Evolutionary conservation across 2,888 invertebrate genomes (phyloP), one percentile per base, ranked within the genome.

Genomic region (Himalopsyche tibetana): DNA sequence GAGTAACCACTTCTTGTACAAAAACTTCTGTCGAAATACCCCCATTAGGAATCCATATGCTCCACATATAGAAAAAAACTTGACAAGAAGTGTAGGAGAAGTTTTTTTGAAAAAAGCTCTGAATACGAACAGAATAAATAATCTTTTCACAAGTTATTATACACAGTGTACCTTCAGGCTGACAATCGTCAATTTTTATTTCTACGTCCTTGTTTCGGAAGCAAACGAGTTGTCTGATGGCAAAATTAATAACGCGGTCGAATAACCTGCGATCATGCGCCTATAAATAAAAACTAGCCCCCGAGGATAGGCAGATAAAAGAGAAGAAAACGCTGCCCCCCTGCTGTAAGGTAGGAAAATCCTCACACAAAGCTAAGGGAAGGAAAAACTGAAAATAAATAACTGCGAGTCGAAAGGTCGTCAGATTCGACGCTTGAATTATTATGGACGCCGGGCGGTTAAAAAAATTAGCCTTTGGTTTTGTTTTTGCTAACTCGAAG

Each of bases 251-350:
- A 88, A 87, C 84, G 84, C 86, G 87, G 87, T 88, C 88, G 86
- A 87, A 82, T 88, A 88, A 88, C 88, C 88, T 88, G 88, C 87
- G 88, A 88, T 88, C 88, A 87, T 82, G 74, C 56, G 87, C 87
- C 88, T 87, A 88, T 88, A 88, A 88, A 88, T 88, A 88, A 88
- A 87, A 88, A 88, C 88, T 88, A 85, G 84, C 85, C 88, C 85
- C 85, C 56, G 74, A 82, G 88, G 80, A 82, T 84, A 42, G 45
- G 81, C 81, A 86, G 88, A 88, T 86, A 88, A 86, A 87, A 84
- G 74, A 82, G 82, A 84, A 84, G 56, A 83, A 83, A 55, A 84
- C 51, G 38, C 56, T 56, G 45, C 51, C 80, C 28, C 80, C 28
- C 55, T 56, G 55, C 79, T 56, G 36, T 19, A 81, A 63, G 84